Evolutionary conservation across 2,888 invertebrate species (phyloP).

Genomic region (Halocaridina rubra): DNA sequence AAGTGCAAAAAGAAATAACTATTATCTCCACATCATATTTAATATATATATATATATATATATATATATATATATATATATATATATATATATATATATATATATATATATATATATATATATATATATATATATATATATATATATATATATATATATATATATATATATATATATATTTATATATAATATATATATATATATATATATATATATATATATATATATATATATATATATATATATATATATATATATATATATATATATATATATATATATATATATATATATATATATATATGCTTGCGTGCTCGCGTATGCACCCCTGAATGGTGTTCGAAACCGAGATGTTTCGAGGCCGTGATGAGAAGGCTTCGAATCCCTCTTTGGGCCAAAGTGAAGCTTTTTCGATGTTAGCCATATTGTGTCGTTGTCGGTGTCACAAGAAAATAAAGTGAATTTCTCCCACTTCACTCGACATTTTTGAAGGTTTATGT

Average conservation of each 20-base stretch:
- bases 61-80: conserved; percentile 32
- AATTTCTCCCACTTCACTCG: conserved; percentile 41
- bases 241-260: conserved; percentile 19
- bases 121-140: not conserved
- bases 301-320: not conserved
- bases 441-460: conserved; percentile 56
- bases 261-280: conserved; percentile 10
- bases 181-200: not conserved
- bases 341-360: not conserved
- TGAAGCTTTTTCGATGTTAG: conserved; percentile 57
- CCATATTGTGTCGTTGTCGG: conserved; percentile 58
- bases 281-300: not conserved
- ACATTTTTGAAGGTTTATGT: too few relatives aligned
- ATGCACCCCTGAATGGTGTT: not conserved
- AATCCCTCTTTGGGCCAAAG: too few relatives aligned
- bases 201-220: conserved; percentile 17
- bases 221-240: conserved; percentile 5
- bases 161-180: not conserved
- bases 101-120: not conserved
- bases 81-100: conserved; percentile 7
- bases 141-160: not conserved
- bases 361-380: conserved; percentile 17
- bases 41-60: too few relatives aligned
- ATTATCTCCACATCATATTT: too few relatives aligned
- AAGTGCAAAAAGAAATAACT: too few relatives aligned